These are phyloP conservation scores for Hymenochirus boettgeri DNA, from an alignment of 2,113 vertebrate species.

Conservation along the genomic window DNA sequence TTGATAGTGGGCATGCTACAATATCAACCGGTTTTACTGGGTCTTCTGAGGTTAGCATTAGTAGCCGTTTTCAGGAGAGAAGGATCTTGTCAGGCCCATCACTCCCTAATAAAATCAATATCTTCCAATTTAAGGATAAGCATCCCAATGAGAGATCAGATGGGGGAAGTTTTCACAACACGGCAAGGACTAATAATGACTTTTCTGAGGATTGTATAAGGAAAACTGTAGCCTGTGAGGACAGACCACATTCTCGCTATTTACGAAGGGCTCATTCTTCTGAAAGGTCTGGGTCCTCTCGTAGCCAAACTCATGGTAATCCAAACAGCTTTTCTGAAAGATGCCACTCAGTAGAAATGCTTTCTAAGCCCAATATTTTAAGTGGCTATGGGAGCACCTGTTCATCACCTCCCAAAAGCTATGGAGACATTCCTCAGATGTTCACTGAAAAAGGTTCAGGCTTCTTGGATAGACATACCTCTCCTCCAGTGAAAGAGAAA, in stretches of 20 bases:
- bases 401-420: conserved; percentile 58
- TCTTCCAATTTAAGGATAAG: conserved; percentile 65
- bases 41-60: conserved; percentile 68
- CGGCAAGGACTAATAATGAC: conserved; percentile 47
- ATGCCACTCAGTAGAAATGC: conserved; percentile 80
- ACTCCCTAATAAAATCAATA: conserved; percentile 81
- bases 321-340: conserved; percentile 58
- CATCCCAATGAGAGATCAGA: conserved; percentile 54
- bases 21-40: conserved; percentile 75
- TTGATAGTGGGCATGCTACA: conserved; percentile 97
- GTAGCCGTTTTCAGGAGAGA: conserved; percentile 75
- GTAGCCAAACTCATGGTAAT: conserved; percentile 48
- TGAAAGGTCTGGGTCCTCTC: conserved; percentile 67
- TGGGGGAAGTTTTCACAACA: conserved; percentile 56
- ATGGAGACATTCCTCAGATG: conserved; percentile 55
- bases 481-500: conserved; percentile 73
- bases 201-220: conserved; percentile 52
- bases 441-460: conserved; percentile 65
- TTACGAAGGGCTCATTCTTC: conserved; percentile 87
- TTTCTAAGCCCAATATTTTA: conserved; percentile 58
- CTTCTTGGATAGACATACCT: conserved; percentile 59
- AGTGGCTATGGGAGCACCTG: conserved; percentile 48
- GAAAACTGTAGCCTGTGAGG: conserved; percentile 52
- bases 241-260: conserved; percentile 80
- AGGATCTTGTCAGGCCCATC: conserved; percentile 72